These are phyloP conservation scores for Dallia pectoralis DNA, from an alignment of 2,797 vertebrate genomes.

Conservation along the genomic window DNA sequence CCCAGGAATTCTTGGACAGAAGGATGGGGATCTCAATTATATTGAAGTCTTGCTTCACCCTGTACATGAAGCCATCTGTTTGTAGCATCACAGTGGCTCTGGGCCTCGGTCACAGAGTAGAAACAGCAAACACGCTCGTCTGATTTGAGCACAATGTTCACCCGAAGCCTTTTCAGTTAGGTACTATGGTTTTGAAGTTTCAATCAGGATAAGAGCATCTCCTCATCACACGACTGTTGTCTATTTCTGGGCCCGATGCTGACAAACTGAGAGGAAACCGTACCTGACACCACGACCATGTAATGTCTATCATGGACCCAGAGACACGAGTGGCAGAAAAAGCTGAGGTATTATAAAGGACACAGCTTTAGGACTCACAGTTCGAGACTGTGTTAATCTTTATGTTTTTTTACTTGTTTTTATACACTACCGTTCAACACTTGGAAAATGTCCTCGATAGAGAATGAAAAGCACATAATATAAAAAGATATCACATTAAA, in stretches of 20 bases:
- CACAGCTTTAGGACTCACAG: slow-evolving; percentile 15
- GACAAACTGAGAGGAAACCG: slow-evolving; percentile 33
- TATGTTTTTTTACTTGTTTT: background rate
- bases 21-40: background rate
- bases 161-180: slow-evolving; percentile 56
- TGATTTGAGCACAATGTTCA: slow-evolving; percentile 59
- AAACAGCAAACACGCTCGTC: slow-evolving; percentile 36
- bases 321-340: slow-evolving; percentile 20
- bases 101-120: slow-evolving; percentile 28
- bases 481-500: no score
- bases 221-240: slow-evolving; percentile 29
- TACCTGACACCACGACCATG: background rate
- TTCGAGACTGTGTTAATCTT: background rate
- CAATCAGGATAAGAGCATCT: slow-evolving; percentile 61
- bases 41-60: no score
- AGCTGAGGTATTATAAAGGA: slow-evolving; percentile 5
- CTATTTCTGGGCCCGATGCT: no score
- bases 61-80: background rate
- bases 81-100: background rate
- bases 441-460: no score
- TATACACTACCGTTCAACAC: no score
- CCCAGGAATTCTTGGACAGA: background rate
- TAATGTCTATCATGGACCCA: slow-evolving; percentile 18
- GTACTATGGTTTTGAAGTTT: slow-evolving; percentile 56
- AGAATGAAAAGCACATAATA: no score